Percentiles rank a stretch among this genome's conserved stretches.
These are phyloP conservation scores for Parazoanthus atlanticus DNA, from an alignment of 92 coral and sea anemone species.

Conservation along the genomic window DNA sequence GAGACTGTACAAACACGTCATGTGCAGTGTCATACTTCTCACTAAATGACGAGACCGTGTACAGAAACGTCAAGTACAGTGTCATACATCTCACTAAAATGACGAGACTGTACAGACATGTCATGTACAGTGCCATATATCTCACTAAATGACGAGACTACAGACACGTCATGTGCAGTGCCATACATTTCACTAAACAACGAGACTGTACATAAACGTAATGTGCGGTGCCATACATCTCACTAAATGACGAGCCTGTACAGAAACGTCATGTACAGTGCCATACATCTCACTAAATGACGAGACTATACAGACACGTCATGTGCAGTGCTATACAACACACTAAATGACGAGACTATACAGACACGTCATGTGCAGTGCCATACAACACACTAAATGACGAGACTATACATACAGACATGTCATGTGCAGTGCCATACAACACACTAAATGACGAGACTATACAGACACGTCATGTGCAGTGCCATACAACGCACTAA, in stretches of 20 bases:
- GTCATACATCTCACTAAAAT: too few relatives aligned
- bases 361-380: neutral
- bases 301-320: too few relatives aligned
- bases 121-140: neutral
- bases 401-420: neutral
- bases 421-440: neutral
- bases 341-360: too few relatives aligned
- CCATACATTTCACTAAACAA: neutral
- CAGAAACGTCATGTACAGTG: too few relatives aligned
- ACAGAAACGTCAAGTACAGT: too few relatives aligned
- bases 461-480: neutral
- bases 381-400: neutral
- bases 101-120: too few relatives aligned
- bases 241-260: too few relatives aligned
- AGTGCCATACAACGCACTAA: neutral
- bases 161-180: neutral
- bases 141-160: neutral
- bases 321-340: too few relatives aligned
- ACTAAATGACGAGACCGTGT: too few relatives aligned
- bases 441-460: neutral
- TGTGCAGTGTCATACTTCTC: too few relatives aligned
- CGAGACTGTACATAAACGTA: neutral
- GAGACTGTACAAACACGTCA: too few relatives aligned
- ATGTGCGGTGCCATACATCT: neutral
- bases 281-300: too few relatives aligned